Conservation (phyloP, 2,113 vertebrate species). For the Albula goreensis region DNA sequence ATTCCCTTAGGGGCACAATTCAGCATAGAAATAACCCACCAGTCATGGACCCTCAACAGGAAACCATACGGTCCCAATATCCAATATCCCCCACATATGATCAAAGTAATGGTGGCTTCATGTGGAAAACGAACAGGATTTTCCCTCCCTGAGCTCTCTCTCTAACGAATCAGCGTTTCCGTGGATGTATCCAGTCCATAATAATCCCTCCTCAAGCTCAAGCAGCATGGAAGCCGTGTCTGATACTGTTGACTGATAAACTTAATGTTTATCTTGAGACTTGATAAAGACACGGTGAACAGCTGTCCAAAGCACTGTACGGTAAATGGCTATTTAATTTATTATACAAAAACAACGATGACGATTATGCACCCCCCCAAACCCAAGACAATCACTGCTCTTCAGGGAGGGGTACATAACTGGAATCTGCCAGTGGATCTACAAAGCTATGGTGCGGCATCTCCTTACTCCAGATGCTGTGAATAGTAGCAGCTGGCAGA, state of each 20-base stretch:
- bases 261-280: background rate
- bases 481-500: background rate
- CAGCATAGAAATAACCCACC: too few species aligned
- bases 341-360: background rate
- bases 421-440: background rate
- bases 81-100: too few species aligned
- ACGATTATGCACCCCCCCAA: background rate
- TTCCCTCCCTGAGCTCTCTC: background rate
- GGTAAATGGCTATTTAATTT: background rate
- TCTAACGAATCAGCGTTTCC: background rate
- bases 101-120: background rate
- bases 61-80: too few species aligned
- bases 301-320: background rate
- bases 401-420: background rate
- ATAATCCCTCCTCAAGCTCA: background rate
- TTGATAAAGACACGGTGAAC: background rate
- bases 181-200: background rate
- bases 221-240: background rate
- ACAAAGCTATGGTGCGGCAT: background rate
- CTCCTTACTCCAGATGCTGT: background rate
- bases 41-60: too few species aligned
- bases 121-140: background rate
- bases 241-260: slow-evolving; percentile 1
- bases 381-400: background rate
- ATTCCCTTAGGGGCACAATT: too few species aligned